Evolutionary conservation across 2,888 invertebrate genomes (phyloP).

Genomic region (Altica lythri): DNA sequence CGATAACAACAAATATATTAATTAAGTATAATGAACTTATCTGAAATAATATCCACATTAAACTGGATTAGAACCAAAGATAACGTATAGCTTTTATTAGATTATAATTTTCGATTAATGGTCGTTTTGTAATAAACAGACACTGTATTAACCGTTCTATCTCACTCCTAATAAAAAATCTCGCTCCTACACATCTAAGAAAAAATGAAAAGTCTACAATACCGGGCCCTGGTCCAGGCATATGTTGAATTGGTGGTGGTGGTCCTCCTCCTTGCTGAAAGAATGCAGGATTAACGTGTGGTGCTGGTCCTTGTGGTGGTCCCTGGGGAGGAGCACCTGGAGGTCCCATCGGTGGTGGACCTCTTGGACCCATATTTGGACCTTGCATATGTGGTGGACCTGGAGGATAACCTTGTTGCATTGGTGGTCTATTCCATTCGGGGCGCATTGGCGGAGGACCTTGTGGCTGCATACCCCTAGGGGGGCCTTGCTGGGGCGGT

Average conservation of each 20-base stretch:
- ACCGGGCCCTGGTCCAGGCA: slow-evolving; percentile 54
- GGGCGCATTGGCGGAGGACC: slow-evolving; percentile 69
- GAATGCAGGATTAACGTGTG: slow-evolving; percentile 97
- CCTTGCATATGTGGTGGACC: slow-evolving; percentile 74
- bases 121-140: background rate
- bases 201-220: slow-evolving; percentile 31
- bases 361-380: slow-evolving; percentile 62
- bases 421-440: slow-evolving; percentile 77
- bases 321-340: slow-evolving; percentile 61
- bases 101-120: too few relatives aligned
- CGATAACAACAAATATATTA: too few relatives aligned
- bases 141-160: background rate
- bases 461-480: slow-evolving; percentile 64
- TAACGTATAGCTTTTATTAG: too few relatives aligned
- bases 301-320: slow-evolving; percentile 71
- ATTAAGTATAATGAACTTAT: too few relatives aligned
- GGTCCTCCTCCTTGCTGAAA: slow-evolving; percentile 77
- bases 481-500: slow-evolving; percentile 65
- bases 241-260: slow-evolving; percentile 63
- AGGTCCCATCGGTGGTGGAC: slow-evolving; percentile 62
- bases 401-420: slow-evolving; percentile 72
- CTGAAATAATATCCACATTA: too few relatives aligned
- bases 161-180: slow-evolving; percentile 7
- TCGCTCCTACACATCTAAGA: slow-evolving; percentile 29
- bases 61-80: background rate